Evolutionary conservation across 2,888 invertebrate species (phyloP).

Genomic region (Himalopsyche tibetana): DNA sequence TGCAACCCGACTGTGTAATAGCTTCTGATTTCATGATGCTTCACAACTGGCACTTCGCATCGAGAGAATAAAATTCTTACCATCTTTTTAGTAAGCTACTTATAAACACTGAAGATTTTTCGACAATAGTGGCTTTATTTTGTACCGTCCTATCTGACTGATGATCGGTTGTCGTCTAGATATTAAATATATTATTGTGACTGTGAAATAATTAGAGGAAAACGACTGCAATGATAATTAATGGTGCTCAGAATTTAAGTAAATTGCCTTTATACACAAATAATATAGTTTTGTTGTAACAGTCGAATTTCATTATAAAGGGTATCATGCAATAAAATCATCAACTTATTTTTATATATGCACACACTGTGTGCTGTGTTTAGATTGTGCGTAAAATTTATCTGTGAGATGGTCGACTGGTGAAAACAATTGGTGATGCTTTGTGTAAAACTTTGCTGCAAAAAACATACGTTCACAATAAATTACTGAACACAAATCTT

Average conservation of each 20-base stretch:
- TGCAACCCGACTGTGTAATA: not conserved
- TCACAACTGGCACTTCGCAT: not conserved
- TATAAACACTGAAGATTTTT: not conserved
- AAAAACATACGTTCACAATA: no score
- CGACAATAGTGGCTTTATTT: not conserved
- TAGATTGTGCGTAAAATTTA: no score
- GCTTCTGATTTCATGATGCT: not conserved
- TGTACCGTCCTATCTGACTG: constrained; percentile 4
- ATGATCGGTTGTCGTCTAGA: no score
- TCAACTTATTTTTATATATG: no score
- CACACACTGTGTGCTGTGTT: no score
- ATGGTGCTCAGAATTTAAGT: not conserved
- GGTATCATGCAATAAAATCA: no score
- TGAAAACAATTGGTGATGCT: no score
- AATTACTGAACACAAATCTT: no score
- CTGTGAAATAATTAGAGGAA: not conserved
- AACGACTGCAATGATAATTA: not conserved
- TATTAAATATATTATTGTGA: no score
- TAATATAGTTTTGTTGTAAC: not conserved
- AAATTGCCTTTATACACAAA: not conserved
- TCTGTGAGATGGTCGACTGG: no score
- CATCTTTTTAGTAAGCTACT: not conserved
- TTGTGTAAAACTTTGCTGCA: no score
- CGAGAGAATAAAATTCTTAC: not conserved
- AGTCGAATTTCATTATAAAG: no score